Evolutionary conservation across 2,888 invertebrate species (phyloP), one percentile per base, ranked within the genome.

Genomic region (Folsomia manolachei): DNA sequence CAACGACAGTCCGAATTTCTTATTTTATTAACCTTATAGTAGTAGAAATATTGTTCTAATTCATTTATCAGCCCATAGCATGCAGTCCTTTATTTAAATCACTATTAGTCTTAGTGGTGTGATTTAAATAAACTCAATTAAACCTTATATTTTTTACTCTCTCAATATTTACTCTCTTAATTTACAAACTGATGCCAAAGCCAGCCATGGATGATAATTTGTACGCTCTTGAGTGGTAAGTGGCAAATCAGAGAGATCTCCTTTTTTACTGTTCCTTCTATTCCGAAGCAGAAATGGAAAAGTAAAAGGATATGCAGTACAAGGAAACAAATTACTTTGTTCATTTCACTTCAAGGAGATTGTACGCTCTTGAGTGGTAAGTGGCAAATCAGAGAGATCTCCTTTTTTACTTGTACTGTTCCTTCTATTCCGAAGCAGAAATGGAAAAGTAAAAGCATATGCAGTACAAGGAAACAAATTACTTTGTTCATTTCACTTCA

Each of bases 181-280:
- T 56, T 56, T 56, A 21, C 56, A 56, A 19, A 19, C 52, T 66
- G 23, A 7, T 21, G 65, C 23, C 51, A 66, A 66, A 66, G 65
- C 51, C 27, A 21, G 52, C 52, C 65, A 66, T 27, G n/a, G n/a
- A n/a, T n/a, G 18, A 25, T 27, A 64, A 19, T 64, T 27, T n/a
- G 39, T 39, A 14, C 39, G 39, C 39, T 9, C 39, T 39, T 39
- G 39, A 39, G 14, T 39, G 39, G 39, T 39, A 39, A 39, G 39
- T 39, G 39, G 39, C 39, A 39, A 39, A 9, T 39, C 39, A 39
- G 7, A 39, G 39, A 39, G 39, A 39, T 39, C 7, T 14, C 7
- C 39, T 39, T n/a, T n/a, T 4, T 14, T 39, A 14, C 39, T 14
- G 39, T 39, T 39, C 7, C 39, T 39, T 4, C 39, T 39, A 14